These are phyloP conservation scores for Oxygymnocypris stewartii DNA, from an alignment of 2,113 vertebrate genomes.

Conservation along the genomic window DNA sequence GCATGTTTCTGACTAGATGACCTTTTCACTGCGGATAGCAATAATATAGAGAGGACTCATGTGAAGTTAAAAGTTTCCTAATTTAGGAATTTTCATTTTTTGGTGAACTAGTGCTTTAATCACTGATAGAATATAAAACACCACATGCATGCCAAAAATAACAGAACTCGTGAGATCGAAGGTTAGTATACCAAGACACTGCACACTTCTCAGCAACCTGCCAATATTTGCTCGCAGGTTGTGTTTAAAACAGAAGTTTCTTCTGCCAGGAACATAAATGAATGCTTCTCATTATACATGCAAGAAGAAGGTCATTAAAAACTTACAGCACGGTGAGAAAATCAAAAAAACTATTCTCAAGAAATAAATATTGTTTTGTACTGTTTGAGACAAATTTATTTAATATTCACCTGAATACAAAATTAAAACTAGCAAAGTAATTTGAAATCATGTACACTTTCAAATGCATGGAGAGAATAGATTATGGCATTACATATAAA, in stretches of 20 bases:
- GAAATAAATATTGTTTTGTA: constrained; percentile 17
- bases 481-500: neutral
- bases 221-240: neutral
- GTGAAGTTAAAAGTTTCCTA: too few species aligned
- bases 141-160: neutral
- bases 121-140: neutral
- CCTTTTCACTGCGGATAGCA: too few species aligned
- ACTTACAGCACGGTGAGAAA: neutral
- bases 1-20: too few species aligned
- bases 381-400: constrained; percentile 23
- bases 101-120: neutral
- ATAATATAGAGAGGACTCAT: too few species aligned
- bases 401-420: constrained; percentile 26
- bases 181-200: neutral
- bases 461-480: constrained; percentile 2
- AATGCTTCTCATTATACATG: neutral
- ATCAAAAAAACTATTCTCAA: neutral
- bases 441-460: constrained; percentile 19
- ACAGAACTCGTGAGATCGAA: neutral
- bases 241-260: neutral
- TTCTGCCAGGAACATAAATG: too few species aligned
- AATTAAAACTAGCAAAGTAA: constrained; percentile 34
- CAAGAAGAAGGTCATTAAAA: neutral
- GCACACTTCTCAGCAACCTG: neutral
- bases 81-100: too few species aligned